These are phyloP conservation scores for Struthidea cinerea DNA, from an alignment of 2,113 vertebrate genomes.

Conservation along the genomic window DNA sequence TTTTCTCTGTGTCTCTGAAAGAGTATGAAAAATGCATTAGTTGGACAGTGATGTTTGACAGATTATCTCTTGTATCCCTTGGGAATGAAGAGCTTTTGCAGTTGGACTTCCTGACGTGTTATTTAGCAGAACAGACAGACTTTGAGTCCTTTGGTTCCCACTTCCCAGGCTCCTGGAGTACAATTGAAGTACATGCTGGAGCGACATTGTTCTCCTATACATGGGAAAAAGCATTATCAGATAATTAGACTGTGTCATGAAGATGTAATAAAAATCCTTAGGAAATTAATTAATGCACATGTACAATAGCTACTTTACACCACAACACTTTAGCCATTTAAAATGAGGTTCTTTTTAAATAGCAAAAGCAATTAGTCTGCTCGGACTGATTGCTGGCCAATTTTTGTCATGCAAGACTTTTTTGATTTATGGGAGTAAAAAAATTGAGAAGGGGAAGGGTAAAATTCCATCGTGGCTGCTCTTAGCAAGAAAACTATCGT, in stretches of 20 bases:
- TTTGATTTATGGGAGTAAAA: conserved; percentile 35
- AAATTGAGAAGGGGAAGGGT: neutral
- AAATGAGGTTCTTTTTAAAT: conserved; percentile 56
- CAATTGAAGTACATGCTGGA: neutral
- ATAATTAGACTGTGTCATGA: conserved; percentile 65
- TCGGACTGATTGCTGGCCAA: conserved; percentile 37
- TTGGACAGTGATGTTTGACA: neutral
- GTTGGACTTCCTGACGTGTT: neutral
- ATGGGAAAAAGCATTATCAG: conserved; percentile 55
- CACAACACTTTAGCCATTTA: conserved; percentile 60
- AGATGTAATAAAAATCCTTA: conserved; percentile 69
- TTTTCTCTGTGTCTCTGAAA: neutral
- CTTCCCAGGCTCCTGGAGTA: conserved; percentile 14
- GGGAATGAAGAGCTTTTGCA: neutral
- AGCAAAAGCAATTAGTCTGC: conserved; percentile 56
- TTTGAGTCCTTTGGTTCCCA: neutral
- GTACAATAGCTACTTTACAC: conserved; percentile 67
- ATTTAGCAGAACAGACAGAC: neutral
- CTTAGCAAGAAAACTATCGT: neutral
- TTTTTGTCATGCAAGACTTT: conserved; percentile 31
- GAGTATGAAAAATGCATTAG: conserved; percentile 24
- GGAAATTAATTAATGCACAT: conserved; percentile 74
- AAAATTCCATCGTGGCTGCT: neutral
- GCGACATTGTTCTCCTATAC: neutral
- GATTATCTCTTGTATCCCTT: neutral